Evolutionary conservation across 2,113 vertebrate genomes (phyloP), one percentile per base, ranked within the genome.

Genomic region (Callorhinus ursinus): DNA sequence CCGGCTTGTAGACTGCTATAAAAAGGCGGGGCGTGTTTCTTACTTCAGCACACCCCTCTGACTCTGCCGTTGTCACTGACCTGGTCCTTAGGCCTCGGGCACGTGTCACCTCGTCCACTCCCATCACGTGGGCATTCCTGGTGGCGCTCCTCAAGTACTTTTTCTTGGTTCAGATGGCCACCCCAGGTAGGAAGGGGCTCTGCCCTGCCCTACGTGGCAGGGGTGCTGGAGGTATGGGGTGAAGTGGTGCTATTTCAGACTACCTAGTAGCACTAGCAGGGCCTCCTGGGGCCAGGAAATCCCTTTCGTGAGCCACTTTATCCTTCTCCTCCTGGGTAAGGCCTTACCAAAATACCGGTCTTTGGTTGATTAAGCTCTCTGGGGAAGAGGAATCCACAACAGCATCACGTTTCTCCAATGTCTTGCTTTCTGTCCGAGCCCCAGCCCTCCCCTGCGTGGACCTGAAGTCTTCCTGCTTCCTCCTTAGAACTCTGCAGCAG

Each of bases 71-170:
- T 55, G 4, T 46, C 67, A 19, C 19, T 49, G 31, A 39, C 26
- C 36, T 5, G 46, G 31, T 49, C 0, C 76, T 93, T 92, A 6
- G 2, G 55, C 53, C 96, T 49, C 10, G 12, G 14, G n/a, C 28
- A 55, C 67, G 39, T 51, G 77, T 69, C 33, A 49, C 57, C 28
- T 21, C 16, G 5, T 13, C 21, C 26, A 0, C 46, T 69, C 46
- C 18, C 39, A 0, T 61, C 5, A 24, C 2, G 46, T 46, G 19
- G 33, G 9, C 36, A 82, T 67, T 74, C 28, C 49, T 0, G 0
- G 0, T 49, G 82, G 42, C 51, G 0, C 24, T 72, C 71, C 46
- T 7, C 16, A 31, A 89, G 39, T 24, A 11, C 90, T 82, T 82
- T 74, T 14, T 79, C 14, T 49, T 24, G 8, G 49, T 42, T 59